These are phyloP conservation scores for Oligia strigilis DNA, from an alignment of 2,888 invertebrate species.

Conservation along the genomic window DNA sequence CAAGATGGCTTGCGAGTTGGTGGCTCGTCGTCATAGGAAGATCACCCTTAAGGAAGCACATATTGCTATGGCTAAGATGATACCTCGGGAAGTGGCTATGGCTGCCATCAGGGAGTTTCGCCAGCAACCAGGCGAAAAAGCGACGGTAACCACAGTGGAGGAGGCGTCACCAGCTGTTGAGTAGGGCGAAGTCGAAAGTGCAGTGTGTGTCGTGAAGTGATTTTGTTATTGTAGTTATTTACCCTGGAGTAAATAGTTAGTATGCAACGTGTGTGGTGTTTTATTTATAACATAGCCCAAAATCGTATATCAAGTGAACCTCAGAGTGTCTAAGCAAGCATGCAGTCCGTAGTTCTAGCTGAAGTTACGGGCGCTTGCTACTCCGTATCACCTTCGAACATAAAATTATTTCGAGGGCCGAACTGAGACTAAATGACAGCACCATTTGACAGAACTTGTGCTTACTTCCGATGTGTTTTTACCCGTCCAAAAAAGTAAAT, in stretches of 20 bases:
- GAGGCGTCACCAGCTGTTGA: too few species aligned
- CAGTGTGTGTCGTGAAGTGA: slow-evolving; percentile 20
- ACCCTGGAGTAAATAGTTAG: slow-evolving; percentile 28
- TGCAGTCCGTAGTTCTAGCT: fast-evolving
- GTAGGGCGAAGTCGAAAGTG: neutral
- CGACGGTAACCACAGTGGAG: too few species aligned
- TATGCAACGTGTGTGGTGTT: slow-evolving; percentile 22
- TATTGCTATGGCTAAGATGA: slow-evolving; percentile 12
- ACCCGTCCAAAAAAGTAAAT: too few species aligned
- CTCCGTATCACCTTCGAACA: neutral
- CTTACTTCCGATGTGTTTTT: too few species aligned
- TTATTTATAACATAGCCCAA: slow-evolving; percentile 21
- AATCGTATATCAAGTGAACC: neutral
- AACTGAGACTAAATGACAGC: neutral
- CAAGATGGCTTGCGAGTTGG: slow-evolving; percentile 24
- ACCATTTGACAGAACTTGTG: neutral
- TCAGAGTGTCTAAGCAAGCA: neutral
- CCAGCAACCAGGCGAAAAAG: neutral
- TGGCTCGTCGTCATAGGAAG: slow-evolving; percentile 20
- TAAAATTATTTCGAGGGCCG: neutral
- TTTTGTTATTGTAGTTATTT: slow-evolving; percentile 15
- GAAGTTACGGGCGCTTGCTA: neutral
- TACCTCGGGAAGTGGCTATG: slow-evolving; percentile 42
- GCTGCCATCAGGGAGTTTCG: slow-evolving; percentile 37
- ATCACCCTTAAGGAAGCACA: slow-evolving; percentile 24